Base-by-base conservation (phyloP, 1,140 invertebrate species). In the Drosophila sechellia region DNA sequence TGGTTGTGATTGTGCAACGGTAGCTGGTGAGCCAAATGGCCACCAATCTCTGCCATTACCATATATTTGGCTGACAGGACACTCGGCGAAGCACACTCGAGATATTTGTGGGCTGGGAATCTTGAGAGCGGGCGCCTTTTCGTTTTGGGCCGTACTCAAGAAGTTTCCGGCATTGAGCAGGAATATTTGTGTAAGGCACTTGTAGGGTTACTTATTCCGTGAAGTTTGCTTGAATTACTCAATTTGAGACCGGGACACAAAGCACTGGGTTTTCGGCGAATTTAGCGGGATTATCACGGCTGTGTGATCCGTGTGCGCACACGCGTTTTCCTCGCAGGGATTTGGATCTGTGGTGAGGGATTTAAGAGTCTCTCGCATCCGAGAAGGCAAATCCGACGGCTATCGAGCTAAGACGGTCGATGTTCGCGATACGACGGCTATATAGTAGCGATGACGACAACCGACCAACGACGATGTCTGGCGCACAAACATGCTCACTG, bases 31-130 rank as follows among this genome's bases (percentile, higher is more conserved):
- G 93, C 93, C 92, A 93, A 93, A 93, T 93, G 93, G 92, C 93
- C 93, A 92, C 93, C 93, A 86, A 92, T 92, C 93, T 94, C 93
- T 93, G 93, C 93, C 93, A 94, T 94, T 93, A 94, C 93, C 93
- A 94, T 94, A 93, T 91, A 92, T 92, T 92, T 90, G 83, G 87
- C 80, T 92, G 90, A 87, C 77, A 77, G 73, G 70, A 89, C 68
- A 68, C 79, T 70, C 68, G 57, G 78, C 52, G 66, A 85, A 76
- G 72, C 80, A 84, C 77, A 77, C 77, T 69, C 77, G 34, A 68
- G 54, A 75, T 55, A 25, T 46, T 39, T 55, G 12, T 25, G 65
- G 54, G 65, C 27, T 46, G 27, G 37, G 40, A 39, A 22, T 50
- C 34, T 54, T 43, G 39, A 39, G 69, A 45, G 50, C 25, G 22